Conservation (phyloP, 2,113 vertebrate genomes). For the Apteryx owenii region DNA sequence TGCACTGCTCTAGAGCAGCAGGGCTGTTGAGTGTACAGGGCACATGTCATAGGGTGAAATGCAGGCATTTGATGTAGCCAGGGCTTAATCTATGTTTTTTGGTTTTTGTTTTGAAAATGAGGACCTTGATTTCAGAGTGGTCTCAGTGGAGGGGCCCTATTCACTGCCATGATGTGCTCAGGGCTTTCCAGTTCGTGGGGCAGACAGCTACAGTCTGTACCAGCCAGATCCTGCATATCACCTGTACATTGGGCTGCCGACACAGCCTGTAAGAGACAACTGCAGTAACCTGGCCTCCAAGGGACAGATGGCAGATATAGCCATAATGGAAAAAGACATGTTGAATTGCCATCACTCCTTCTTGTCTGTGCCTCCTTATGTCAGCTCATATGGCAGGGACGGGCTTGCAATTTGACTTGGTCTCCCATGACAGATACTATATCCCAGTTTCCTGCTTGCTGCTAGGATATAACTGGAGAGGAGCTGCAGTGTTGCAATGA, state of each 20-base stretch:
- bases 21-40: neutral
- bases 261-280: neutral
- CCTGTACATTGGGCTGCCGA: neutral
- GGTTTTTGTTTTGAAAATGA: neutral
- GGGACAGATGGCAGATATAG: neutral
- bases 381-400: neutral
- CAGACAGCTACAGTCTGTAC: neutral
- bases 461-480: neutral
- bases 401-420: neutral
- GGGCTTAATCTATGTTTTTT: neutral
- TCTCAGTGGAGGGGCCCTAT: neutral
- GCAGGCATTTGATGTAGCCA: neutral
- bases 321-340: neutral
- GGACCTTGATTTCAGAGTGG: neutral
- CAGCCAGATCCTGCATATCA: fast-evolving
- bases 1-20: neutral
- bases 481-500: neutral
- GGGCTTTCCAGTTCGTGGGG: neutral
- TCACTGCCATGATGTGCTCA: neutral
- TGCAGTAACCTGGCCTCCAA: neutral
- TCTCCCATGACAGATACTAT: neutral
- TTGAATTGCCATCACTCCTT: neutral
- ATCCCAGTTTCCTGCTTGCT: neutral
- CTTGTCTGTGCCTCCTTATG: neutral
- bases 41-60: neutral